Conservation (phyloP, 2,113 vertebrate species). For the Lophotis ruficrista region DNA sequence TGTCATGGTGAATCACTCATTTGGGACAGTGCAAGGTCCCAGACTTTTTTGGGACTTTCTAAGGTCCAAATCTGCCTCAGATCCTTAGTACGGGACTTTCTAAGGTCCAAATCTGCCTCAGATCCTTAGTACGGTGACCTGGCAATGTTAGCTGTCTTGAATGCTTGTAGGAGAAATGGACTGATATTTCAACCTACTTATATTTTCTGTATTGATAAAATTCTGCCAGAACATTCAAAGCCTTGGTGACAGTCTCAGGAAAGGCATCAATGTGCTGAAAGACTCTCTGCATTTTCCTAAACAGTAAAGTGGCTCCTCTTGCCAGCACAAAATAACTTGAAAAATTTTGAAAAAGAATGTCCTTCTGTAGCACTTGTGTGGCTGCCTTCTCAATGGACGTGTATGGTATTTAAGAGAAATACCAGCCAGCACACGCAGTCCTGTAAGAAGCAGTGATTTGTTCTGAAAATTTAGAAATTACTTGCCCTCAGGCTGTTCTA, state of each 20-base stretch:
- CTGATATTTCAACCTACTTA: not conserved
- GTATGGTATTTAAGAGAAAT: not conserved
- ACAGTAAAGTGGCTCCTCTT: not conserved
- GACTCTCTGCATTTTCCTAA: not conserved
- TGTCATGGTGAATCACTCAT: not conserved
- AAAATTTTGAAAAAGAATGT: not conserved
- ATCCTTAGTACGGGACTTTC: not conserved
- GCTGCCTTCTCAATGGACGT: not conserved
- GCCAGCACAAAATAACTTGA: not conserved
- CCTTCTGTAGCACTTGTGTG: not conserved
- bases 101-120: not conserved
- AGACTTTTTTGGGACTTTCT: not conserved
- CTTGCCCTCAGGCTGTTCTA: not conserved
- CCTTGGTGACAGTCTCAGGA: not conserved
- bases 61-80: not conserved
- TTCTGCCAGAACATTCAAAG: not conserved
- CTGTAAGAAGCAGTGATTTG: not conserved
- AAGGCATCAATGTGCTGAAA: not conserved
- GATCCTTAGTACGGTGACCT: not conserved
- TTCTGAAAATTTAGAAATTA: not conserved
- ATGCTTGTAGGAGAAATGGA: not conserved
- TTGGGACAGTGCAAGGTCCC: not conserved
- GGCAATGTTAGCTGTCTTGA: not conserved
- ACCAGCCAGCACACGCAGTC: not conserved
- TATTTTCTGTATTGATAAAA: fast-evolving